These are phyloP conservation scores for Myioborus melanocephalus DNA, from an alignment of 2,797 vertebrate species.

Conservation along the genomic window DNA sequence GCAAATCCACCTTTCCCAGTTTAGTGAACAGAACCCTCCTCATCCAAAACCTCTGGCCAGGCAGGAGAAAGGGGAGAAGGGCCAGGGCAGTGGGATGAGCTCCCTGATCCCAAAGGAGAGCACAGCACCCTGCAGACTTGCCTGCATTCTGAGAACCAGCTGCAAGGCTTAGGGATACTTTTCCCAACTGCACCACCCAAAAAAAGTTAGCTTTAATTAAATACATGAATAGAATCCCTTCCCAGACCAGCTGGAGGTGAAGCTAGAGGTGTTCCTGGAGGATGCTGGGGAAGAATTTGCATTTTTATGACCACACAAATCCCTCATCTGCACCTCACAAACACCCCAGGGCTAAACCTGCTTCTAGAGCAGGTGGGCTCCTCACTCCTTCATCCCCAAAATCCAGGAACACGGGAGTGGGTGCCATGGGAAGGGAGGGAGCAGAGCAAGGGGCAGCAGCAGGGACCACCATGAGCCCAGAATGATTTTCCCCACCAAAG, in stretches of 20 bases:
- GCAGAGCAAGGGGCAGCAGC: not conserved
- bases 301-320: not conserved
- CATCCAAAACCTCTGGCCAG: not conserved
- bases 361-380: not conserved
- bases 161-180: not conserved
- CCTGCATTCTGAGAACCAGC: rapidly evolving
- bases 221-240: not conserved
- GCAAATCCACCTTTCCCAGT: rapidly evolving
- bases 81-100: rapidly evolving
- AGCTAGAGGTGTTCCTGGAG: not conserved
- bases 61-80: not conserved
- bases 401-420: rapidly evolving
- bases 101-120: not conserved
- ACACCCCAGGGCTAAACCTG: no score
- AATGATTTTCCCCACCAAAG: not conserved
- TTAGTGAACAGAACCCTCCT: no score
- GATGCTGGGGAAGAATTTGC: not conserved
- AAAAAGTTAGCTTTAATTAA: not conserved
- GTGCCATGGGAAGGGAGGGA: not conserved
- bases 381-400: not conserved
- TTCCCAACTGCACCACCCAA: not conserved
- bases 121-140: not conserved
- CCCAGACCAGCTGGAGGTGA: not conserved
- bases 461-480: rapidly evolving
- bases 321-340: not conserved